phyloP scores from a whole-genome alignment of 1,140 invertebrate species.

The Helicoverpa zea region DNA sequence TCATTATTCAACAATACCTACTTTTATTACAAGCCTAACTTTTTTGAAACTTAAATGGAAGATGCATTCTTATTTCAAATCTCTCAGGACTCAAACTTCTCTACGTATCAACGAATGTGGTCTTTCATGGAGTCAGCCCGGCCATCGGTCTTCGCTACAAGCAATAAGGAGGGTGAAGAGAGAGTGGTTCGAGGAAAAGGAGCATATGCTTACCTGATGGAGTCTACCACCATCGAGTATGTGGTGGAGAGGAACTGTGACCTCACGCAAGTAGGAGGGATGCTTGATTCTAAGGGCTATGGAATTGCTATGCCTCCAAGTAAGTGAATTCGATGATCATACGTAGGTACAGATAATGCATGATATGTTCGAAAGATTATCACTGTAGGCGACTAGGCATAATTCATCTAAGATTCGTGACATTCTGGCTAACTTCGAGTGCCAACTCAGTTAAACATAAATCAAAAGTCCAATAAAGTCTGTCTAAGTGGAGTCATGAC shows the following conservation, averaged over 20 bases:
- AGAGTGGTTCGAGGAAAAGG: slow-evolving; percentile 94
- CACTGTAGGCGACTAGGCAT: too few species aligned
- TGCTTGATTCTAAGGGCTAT: slow-evolving; percentile 97
- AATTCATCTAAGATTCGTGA: too few species aligned
- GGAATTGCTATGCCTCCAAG: slow-evolving; percentile 97
- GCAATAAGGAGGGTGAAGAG: slow-evolving; percentile 95
- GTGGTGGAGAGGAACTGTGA: slow-evolving; percentile 96
- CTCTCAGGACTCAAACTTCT: slow-evolving; percentile 95
- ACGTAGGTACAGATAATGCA: too few species aligned
- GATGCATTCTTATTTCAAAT: neutral
- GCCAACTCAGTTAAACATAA: too few species aligned
- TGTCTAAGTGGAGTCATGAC: too few species aligned
- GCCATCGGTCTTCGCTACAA: slow-evolving; percentile 94
- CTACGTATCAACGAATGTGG: slow-evolving; percentile 97
- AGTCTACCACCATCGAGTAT: slow-evolving; percentile 97
- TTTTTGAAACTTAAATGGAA: too few species aligned
- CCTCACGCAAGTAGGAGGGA: slow-evolving; percentile 95
- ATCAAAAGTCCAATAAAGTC: too few species aligned
- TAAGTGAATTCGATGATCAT: slow-evolving; percentile 83
- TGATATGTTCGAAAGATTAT: too few species aligned
- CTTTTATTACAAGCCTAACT: too few species aligned
- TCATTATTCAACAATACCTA: too few species aligned
- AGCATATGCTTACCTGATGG: slow-evolving; percentile 97
- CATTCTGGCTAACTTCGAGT: too few species aligned
- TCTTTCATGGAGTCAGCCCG: slow-evolving; percentile 96